These are phyloP conservation scores for Tragelaphus buxtoni DNA, from an alignment of 2,113 vertebrate species.

Conservation along the genomic window DNA sequence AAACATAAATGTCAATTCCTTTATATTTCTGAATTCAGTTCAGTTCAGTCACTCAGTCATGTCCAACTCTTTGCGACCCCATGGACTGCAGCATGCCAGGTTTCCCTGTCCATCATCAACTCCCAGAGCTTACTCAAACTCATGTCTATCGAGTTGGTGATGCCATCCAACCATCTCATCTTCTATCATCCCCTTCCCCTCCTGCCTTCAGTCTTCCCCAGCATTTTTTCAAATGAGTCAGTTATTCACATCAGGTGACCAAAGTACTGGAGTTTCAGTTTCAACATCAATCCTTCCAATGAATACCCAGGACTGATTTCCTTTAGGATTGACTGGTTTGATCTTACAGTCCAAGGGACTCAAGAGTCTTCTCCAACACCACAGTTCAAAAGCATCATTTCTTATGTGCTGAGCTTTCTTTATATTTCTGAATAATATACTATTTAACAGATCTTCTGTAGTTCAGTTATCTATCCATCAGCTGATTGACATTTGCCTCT, in stretches of 20 bases:
- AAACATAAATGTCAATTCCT: neutral
- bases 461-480: neutral
- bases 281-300: neutral
- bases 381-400: neutral
- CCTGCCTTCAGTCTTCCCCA: neutral
- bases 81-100: neutral
- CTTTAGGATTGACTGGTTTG: neutral
- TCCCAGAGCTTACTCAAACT: neutral
- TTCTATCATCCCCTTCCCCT: neutral
- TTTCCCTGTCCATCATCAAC: neutral
- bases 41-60: neutral
- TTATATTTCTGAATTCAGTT: neutral
- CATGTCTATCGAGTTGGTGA: neutral
- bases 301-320: neutral
- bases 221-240: neutral
- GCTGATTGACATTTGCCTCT: neutral
- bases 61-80: accelerated
- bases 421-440: neutral
- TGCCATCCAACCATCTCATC: neutral
- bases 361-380: neutral
- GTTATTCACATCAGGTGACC: neutral
- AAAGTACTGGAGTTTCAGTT: neutral
- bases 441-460: neutral
- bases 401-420: neutral
- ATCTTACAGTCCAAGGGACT: neutral